Conservation (phyloP, 2,113 vertebrate genomes). For the Triplophysa rosa region DNA sequence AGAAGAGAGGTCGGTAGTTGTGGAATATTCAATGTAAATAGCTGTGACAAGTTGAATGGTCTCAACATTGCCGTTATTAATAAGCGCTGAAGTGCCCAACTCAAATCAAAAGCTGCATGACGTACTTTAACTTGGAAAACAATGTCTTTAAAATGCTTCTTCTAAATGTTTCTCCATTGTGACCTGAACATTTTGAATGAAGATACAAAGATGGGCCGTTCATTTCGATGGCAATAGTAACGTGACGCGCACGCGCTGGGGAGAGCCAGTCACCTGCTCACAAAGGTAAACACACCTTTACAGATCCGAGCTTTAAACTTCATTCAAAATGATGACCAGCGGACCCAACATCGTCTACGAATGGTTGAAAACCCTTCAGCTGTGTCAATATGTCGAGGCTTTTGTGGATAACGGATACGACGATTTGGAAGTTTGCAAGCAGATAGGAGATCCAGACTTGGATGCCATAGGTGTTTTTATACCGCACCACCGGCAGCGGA, state of each 20-base stretch:
- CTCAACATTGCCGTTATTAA: neutral
- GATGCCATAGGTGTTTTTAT: conserved; percentile 93
- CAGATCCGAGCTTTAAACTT: neutral
- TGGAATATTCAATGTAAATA: neutral
- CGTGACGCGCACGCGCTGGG: neutral
- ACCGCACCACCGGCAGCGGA: conserved; percentile 86
- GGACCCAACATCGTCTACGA: conserved; percentile 91
- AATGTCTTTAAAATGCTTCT: neutral
- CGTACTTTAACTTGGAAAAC: no score
- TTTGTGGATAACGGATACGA: conserved; percentile 98
- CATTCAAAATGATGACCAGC: conserved; percentile 79
- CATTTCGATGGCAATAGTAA: neutral
- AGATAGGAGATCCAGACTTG: conserved; percentile 96
- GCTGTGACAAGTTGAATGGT: conserved; percentile 18
- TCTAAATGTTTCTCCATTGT: neutral
- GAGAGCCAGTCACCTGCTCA: conserved; percentile 23
- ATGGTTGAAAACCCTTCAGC: conserved; percentile 93
- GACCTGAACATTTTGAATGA: neutral
- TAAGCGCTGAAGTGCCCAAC: neutral
- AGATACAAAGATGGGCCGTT: neutral
- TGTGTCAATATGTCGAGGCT: conserved; percentile 90
- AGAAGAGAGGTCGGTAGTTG: neutral
- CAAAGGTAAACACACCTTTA: conserved; percentile 30
- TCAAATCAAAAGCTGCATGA: neutral
- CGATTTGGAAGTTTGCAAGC: conserved; percentile 97